A percentile compares a stretch with the other conserved stretches of the same genome.
These are phyloP conservation scores for Plestiodon gilberti DNA, from an alignment of 2,113 vertebrate genomes.

Conservation along the genomic window DNA sequence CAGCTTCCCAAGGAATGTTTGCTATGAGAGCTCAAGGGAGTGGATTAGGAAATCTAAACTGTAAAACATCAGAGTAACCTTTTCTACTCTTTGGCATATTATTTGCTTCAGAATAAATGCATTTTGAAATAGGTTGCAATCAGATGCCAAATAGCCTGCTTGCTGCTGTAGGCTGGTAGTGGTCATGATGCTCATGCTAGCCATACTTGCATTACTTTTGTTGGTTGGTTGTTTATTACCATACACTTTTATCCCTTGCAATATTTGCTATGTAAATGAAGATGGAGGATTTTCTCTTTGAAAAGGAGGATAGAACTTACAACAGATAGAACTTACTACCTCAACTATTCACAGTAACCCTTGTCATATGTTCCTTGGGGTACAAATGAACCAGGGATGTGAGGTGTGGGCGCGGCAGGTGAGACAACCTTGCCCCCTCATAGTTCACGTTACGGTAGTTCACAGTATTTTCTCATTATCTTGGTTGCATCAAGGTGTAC, in stretches of 20 bases:
- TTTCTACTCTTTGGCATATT: conserved; percentile 37
- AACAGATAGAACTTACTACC: too few species aligned
- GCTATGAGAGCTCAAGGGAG: conserved; percentile 42
- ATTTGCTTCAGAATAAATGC: conserved; percentile 27
- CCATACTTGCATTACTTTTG: background rate
- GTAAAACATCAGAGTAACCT: conserved; percentile 31
- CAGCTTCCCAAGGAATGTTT: background rate
- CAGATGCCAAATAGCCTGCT: conserved; percentile 26
- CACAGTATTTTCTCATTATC: too few species aligned
- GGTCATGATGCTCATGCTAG: background rate
- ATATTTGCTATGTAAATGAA: background rate
- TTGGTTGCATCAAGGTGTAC: background rate
- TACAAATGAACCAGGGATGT: too few species aligned
- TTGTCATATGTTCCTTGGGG: background rate
- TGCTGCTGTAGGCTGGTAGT: background rate
- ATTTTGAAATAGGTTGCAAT: conserved; percentile 26
- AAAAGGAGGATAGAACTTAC: background rate
- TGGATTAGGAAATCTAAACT: conserved; percentile 51
- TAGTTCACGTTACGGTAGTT: too few species aligned
- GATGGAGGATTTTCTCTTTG: background rate
- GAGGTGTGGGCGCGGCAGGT: too few species aligned
- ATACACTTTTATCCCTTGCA: too few species aligned
- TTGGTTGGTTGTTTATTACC: too few species aligned
- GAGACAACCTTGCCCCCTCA: too few species aligned
- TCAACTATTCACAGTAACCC: background rate